phyloP scores from a whole-genome alignment of 2,888 invertebrate genomes.

The Synergus gifuensis region DNA sequence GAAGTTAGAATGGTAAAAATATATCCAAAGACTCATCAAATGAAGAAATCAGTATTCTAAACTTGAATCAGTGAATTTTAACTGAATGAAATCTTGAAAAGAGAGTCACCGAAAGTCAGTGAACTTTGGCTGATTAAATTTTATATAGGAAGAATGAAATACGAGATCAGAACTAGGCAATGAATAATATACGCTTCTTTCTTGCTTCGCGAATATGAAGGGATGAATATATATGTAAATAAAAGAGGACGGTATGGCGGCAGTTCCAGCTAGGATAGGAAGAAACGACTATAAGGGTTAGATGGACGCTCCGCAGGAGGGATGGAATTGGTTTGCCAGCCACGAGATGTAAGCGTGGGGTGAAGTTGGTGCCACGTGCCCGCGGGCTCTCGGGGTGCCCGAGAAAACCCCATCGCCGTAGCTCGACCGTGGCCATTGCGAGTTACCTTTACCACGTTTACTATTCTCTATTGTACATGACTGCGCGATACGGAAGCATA shows the following conservation, averaged over 20 bases:
- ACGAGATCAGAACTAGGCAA: neutral
- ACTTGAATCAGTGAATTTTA: too few relatives aligned
- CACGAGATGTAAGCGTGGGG: slow-evolving; percentile 48
- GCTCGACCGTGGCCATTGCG: slow-evolving; percentile 57
- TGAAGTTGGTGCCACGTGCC: slow-evolving; percentile 66
- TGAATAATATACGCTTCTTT: slow-evolving; percentile 5
- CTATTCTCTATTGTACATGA: slow-evolving; percentile 66
- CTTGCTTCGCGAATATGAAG: neutral
- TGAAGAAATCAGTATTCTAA: too few relatives aligned
- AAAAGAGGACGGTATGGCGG: slow-evolving; percentile 15
- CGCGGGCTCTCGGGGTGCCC: slow-evolving; percentile 57
- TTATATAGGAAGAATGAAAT: neutral
- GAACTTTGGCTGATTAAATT: too few relatives aligned
- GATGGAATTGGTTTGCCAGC: slow-evolving; percentile 41
- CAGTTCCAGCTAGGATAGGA: slow-evolving; percentile 1
- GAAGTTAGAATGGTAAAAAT: too few relatives aligned
- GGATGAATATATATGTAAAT: slow-evolving; percentile 24
- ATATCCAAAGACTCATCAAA: too few relatives aligned
- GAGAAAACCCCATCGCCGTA: slow-evolving; percentile 51
- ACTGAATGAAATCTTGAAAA: too few relatives aligned
- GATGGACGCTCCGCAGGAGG: slow-evolving; percentile 36
- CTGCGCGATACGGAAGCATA: slow-evolving; percentile 65
- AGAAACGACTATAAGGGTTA: slow-evolving; percentile 34
- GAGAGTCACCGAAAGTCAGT: too few relatives aligned
- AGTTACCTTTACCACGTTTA: slow-evolving; percentile 71